Conservation (phyloP, 2,888 invertebrate genomes). For the Leptopterna dolabrata region DNA sequence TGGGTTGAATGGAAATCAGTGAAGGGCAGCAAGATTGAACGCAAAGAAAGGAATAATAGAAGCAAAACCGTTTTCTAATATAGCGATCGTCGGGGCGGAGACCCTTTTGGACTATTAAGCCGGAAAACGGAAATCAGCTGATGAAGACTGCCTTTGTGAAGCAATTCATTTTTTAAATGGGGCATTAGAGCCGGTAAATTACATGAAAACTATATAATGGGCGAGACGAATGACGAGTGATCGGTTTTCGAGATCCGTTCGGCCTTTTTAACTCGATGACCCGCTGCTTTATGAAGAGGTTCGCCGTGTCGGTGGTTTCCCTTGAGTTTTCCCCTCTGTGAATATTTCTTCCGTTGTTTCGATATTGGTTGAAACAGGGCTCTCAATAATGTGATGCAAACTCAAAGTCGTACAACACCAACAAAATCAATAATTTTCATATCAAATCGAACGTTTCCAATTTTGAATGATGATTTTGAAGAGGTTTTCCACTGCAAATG, state of each 20-base stretch:
- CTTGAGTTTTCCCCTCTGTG: no score
- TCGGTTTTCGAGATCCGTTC: slow-evolving; percentile 36
- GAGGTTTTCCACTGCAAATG: no score
- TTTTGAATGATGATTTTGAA: no score
- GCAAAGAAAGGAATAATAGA: not conserved
- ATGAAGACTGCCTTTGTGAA: slow-evolving; percentile 47
- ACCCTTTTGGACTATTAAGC: not conserved
- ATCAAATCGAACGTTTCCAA: no score
- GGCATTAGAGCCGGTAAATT: slow-evolving; percentile 39
- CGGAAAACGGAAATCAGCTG: slow-evolving; percentile 50
- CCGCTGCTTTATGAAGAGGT: not conserved
- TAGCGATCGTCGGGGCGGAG: not conserved
- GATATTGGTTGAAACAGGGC: no score
- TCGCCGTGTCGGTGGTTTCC: no score
- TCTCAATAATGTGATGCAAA: no score
- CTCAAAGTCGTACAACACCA: no score
- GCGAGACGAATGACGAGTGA: slow-evolving; percentile 39
- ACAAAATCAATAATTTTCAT: no score
- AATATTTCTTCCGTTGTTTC: no score
- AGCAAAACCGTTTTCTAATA: slow-evolving; percentile 3
- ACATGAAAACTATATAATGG: slow-evolving; percentile 44
- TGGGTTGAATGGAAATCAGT: no score
- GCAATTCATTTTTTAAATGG: slow-evolving; percentile 20
- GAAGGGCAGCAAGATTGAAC: not conserved
- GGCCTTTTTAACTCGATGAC: slow-evolving; percentile 8